Conservation (phyloP, 2,797 vertebrate genomes). For the Ciconia nigra region DNA sequence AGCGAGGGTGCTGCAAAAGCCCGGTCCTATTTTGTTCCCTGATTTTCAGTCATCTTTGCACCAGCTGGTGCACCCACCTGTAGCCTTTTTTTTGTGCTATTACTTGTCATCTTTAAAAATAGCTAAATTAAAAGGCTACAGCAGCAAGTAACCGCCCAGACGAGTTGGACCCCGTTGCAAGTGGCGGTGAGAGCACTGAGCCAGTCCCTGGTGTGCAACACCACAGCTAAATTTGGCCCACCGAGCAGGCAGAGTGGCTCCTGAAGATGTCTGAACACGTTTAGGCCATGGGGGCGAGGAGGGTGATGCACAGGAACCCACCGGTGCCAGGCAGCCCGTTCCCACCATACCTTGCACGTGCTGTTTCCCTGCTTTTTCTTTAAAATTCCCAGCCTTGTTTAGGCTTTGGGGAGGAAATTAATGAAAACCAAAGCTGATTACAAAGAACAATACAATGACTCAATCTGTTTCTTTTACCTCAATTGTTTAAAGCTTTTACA, state of each 20-base stretch:
- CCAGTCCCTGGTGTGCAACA: rapidly evolving
- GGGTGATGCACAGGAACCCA: slow-evolving; percentile 9
- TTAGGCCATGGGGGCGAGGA: rapidly evolving
- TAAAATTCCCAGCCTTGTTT: slow-evolving; percentile 39
- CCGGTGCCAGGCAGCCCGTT: neutral
- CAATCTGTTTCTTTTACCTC: slow-evolving; percentile 63
- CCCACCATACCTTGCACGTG: neutral
- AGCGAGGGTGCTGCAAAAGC: neutral
- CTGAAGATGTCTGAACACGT: neutral
- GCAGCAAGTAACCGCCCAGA: neutral
- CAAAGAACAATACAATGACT: slow-evolving; percentile 70
- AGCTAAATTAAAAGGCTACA: neutral
- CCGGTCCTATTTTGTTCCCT: neutral
- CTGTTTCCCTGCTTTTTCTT: neutral
- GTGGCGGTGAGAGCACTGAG: neutral
- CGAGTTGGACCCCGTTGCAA: neutral
- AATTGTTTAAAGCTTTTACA: slow-evolving; percentile 54
- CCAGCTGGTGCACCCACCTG: neutral
- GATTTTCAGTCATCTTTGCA: neutral
- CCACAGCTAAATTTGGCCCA: neutral
- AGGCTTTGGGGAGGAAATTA: slow-evolving; percentile 59
- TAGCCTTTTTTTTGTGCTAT: neutral
- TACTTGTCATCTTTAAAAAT: neutral
- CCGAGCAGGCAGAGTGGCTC: neutral
- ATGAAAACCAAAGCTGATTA: slow-evolving; percentile 67